Evolutionary conservation across 2,113 vertebrate species (phyloP).

Genomic region (Neomonachus schauinslandi): DNA sequence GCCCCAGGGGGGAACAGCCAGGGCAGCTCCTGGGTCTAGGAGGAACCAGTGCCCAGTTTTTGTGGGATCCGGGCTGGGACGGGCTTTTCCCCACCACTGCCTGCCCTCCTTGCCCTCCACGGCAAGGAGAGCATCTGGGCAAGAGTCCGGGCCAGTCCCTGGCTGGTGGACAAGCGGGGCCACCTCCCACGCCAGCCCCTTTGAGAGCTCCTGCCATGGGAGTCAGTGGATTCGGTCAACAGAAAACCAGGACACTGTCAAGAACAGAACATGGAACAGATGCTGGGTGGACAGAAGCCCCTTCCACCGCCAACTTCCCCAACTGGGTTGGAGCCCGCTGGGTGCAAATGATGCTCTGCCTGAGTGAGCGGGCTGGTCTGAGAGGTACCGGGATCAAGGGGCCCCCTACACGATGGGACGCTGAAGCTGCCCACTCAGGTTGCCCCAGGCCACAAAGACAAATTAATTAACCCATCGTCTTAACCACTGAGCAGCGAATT

Average conservation of each 20-base stretch:
- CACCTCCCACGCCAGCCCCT: neutral
- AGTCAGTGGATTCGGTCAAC: too few relatives aligned
- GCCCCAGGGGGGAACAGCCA: neutral
- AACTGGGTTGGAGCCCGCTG: neutral
- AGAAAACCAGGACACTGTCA: neutral
- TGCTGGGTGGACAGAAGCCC: neutral
- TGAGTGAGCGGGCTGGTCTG: neutral
- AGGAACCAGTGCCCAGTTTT: neutral
- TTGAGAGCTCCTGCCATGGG: neutral
- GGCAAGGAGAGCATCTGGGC: neutral
- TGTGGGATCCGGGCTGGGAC: neutral
- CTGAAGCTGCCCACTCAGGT: neutral
- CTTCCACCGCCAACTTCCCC: neutral
- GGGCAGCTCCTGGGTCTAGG: too few relatives aligned
- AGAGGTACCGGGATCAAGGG: neutral
- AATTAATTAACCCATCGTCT: neutral
- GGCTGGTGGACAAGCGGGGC: too few relatives aligned
- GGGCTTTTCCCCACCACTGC: accelerated
- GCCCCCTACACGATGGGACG: accelerated
- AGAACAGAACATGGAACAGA: neutral
- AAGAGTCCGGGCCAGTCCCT: neutral
- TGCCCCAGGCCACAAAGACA: too few relatives aligned
- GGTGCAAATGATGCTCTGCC: neutral
- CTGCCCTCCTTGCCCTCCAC: neutral
- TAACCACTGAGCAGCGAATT: neutral